Evolutionary conservation across 2,113 vertebrate species (phyloP).

Genomic region (Heterocephalus glaber): DNA sequence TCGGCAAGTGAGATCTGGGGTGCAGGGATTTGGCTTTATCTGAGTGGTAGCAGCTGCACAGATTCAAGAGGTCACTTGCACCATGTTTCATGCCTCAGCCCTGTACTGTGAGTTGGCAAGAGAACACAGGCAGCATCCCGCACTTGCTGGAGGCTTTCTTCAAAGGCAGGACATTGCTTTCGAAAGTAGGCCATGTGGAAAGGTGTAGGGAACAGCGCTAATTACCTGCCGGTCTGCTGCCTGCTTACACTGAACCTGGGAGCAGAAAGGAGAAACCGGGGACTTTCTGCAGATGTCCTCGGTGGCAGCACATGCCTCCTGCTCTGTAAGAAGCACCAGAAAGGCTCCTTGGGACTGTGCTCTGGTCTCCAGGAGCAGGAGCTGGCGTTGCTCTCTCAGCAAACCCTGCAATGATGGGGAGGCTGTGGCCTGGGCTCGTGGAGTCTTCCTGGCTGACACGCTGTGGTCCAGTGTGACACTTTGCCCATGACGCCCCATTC

Average conservation of each 20-base stretch:
- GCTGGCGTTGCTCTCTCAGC: not conserved
- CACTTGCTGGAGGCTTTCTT: conserved; percentile 35
- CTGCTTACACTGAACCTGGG: not conserved
- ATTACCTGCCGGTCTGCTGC: conserved; percentile 27
- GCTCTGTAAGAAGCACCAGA: not conserved
- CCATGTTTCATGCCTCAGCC: not conserved
- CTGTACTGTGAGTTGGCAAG: not conserved
- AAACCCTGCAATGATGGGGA: not conserved
- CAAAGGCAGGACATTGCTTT: not conserved
- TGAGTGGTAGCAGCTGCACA: not conserved
- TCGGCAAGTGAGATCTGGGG: not conserved
- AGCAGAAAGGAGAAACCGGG: not conserved
- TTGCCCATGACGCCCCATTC: not conserved
- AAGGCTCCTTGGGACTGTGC: not conserved
- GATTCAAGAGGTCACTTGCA: not conserved
- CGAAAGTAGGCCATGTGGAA: conserved; percentile 46
- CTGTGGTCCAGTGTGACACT: not conserved
- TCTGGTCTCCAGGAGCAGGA: not conserved
- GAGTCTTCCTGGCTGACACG: not conserved
- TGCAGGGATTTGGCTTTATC: not conserved
- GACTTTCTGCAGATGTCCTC: conserved; percentile 37
- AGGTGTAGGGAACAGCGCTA: not conserved
- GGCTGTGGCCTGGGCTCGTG: accelerated
- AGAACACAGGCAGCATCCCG: not conserved
- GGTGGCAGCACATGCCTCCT: conserved; percentile 23